These are phyloP conservation scores for Corythornis cristatus DNA, from an alignment of 2,113 vertebrate genomes.

Conservation along the genomic window DNA sequence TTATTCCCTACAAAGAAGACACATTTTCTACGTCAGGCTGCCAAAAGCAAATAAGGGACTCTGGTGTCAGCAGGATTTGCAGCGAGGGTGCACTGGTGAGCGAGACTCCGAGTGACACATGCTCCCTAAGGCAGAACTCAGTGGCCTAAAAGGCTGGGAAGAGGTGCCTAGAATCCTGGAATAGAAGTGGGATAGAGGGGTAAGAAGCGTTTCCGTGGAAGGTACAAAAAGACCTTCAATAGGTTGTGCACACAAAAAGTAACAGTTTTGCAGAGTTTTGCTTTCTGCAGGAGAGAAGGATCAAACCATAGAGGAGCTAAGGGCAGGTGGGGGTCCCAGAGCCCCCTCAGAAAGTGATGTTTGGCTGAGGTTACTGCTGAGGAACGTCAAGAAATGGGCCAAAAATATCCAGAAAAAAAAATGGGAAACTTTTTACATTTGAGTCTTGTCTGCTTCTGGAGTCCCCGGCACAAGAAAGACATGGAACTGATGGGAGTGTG, in stretches of 20 bases:
- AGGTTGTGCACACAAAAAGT: accelerated
- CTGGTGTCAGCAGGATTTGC: accelerated
- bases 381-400: background rate
- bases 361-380: background rate
- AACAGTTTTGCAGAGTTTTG: background rate
- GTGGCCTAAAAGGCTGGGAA: background rate
- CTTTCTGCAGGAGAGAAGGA: background rate
- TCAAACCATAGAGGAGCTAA: accelerated
- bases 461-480: too few species aligned
- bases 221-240: background rate
- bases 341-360: background rate
- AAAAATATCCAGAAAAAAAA: background rate
- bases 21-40: background rate
- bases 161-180: too few species aligned
- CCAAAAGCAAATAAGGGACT: background rate
- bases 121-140: accelerated
- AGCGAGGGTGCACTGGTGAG: accelerated
- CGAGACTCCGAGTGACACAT: too few species aligned
- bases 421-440: background rate
- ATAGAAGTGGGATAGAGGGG: background rate
- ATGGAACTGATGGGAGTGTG: accelerated
- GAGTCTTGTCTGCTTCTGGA: background rate
- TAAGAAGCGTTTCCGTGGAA: background rate
- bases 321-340: accelerated
- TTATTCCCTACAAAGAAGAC: background rate